Evolutionary conservation across 1,140 invertebrate species (phyloP), one percentile per base, ranked within the genome.

Genomic region (Bombus difficillimus): DNA sequence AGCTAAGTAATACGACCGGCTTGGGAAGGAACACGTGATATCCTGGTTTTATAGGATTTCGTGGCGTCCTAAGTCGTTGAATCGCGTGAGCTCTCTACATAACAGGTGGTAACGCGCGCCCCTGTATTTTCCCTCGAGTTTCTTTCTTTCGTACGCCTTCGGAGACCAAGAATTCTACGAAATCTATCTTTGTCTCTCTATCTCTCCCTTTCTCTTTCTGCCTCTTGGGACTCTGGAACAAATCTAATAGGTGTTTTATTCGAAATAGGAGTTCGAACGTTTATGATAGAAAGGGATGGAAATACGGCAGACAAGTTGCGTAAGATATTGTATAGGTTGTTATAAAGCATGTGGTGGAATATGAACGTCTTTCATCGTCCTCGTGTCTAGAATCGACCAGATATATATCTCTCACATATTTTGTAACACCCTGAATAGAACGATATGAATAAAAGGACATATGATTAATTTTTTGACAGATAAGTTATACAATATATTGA

Each of bases 11-110:
- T 41, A 39, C 25, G 41, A 89, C 18, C 81, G 25, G 72, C 53
- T 75, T 77, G 76, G 47, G 39, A 83, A 71, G 66, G 57, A 79
- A 64, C 39, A 89, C n/a, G 62, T 72, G 78, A 82, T 74, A 76
- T 66, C 59, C 74, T 32, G 39, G n/a, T 43, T 88, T 86, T 81
- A 82, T 74, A 81, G 68, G 68, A 89, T 86, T 53, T 39, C 59
- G 59, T 25, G 53, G 41, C 28, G 62, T 28, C n/a, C 64, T 88
- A 82, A 89, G 79, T 89, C 83, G 86, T 69, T 32, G 74, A 86
- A 89, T 89, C 83, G 86, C 77, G 81, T 68, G 82, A 85, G 64
- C 41, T 81, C 75, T 41, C 74, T 66, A 53, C 39, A 81, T 85
- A 88, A 88, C 83, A 88, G 79, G 78, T 81, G 86, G 75, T 34